These are phyloP conservation scores for Drosophila pseudotakahashii DNA, from an alignment of 2,888 invertebrate genomes.

Conservation along the genomic window DNA sequence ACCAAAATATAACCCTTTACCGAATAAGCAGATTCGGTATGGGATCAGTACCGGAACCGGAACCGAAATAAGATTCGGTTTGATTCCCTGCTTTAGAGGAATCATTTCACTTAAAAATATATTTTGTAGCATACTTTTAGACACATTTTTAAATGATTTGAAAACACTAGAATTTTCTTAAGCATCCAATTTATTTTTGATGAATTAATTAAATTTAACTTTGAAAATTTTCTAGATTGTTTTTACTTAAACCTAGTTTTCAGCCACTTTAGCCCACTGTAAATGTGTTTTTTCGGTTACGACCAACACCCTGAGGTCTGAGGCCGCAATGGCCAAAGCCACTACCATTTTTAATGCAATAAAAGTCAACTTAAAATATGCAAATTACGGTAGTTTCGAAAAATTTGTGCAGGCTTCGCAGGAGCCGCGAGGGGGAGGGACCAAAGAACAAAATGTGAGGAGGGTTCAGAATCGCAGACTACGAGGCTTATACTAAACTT, in stretches of 20 bases:
- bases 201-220: too few species aligned
- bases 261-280: constrained; percentile 7
- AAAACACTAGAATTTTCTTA: too few species aligned
- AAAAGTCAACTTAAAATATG: constrained; percentile 82
- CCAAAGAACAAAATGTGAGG: neutral
- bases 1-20: too few species aligned
- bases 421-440: neutral
- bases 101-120: neutral
- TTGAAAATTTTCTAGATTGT: too few species aligned
- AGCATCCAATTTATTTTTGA: too few species aligned
- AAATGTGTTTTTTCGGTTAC: constrained; percentile 26
- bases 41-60: too few species aligned
- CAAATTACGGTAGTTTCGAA: constrained; percentile 78
- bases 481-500: constrained; percentile 34
- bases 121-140: too few species aligned
- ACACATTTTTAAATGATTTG: too few species aligned
- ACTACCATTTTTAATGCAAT: constrained; percentile 81
- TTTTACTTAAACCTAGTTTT: neutral
- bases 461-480: constrained; percentile 9
- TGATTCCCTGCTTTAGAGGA: too few species aligned
- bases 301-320: constrained; percentile 50
- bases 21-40: too few species aligned
- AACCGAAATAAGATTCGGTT: too few species aligned
- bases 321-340: constrained; percentile 73
- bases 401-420: constrained; percentile 74